Evolutionary conservation across 2,113 vertebrate genomes (phyloP).

Genomic region (Tiliqua scincoides): DNA sequence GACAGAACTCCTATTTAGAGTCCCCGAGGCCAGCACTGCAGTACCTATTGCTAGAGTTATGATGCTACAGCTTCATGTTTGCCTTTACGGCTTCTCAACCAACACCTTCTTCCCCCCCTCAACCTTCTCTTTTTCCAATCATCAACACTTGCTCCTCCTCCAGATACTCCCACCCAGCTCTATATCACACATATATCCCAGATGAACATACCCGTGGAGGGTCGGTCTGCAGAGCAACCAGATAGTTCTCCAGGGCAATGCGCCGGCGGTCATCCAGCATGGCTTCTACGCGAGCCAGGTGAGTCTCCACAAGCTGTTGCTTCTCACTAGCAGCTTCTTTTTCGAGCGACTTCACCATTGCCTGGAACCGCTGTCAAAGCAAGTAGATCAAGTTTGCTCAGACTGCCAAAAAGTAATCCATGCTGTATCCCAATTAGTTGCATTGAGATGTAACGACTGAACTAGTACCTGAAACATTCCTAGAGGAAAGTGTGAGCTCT

Average conservation of each 20-base stretch:
- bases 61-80: background rate
- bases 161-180: background rate
- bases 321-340: slow-evolving; percentile 97
- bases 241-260: slow-evolving; percentile 93
- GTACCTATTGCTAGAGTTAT: background rate
- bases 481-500: background rate
- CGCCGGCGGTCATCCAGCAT: slow-evolving; percentile 95
- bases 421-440: background rate
- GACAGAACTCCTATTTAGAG: background rate
- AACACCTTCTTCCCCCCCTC: background rate
- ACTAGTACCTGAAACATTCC: background rate
- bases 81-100: background rate
- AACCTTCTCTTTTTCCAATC: background rate
- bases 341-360: slow-evolving; percentile 95
- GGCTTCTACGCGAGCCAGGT: slow-evolving; percentile 94
- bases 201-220: slow-evolving; percentile 82
- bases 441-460: background rate
- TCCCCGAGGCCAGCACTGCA: background rate
- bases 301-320: slow-evolving; percentile 97
- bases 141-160: background rate
- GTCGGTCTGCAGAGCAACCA: slow-evolving; percentile 93
- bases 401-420: background rate
- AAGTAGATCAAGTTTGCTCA: background rate
- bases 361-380: slow-evolving; percentile 90
- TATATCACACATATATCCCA: rapidly evolving